phyloP scores from a whole-genome alignment of 2,797 vertebrate genomes.

The Poeciliopsis gracilis region DNA sequence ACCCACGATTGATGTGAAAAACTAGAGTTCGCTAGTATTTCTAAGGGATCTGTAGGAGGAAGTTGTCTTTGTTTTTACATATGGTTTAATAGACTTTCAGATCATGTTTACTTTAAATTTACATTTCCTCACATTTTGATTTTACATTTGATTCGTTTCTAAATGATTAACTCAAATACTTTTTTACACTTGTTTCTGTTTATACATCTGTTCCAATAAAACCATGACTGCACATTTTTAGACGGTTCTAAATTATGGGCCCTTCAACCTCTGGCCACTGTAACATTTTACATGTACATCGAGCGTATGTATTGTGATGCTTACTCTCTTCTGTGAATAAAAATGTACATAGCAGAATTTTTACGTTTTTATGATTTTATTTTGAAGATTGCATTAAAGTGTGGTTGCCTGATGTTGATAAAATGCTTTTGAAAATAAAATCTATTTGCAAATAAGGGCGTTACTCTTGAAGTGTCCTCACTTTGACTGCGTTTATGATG shows the following conservation, averaged over 20 bases:
- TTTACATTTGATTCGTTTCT: not conserved
- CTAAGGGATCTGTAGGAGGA: not conserved
- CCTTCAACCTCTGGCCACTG: conserved; percentile 59
- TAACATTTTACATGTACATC: conserved; percentile 79
- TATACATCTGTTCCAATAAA: conserved; percentile 12
- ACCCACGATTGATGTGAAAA: conserved; percentile 9
- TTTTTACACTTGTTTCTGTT: not conserved
- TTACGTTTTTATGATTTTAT: conserved; percentile 46
- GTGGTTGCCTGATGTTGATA: conserved; percentile 46
- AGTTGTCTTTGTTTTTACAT: conserved; percentile 2
- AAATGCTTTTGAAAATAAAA: conserved; percentile 74
- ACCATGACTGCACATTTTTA: conserved; percentile 35
- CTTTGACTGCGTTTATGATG: not conserved
- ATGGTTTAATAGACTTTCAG: conserved; percentile 2
- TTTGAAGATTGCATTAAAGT: conserved; percentile 68
- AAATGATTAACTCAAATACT: not conserved
- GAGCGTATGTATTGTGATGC: conserved; percentile 68
- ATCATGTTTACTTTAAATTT: conserved; percentile 34
- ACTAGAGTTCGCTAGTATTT: conserved; percentile 8
- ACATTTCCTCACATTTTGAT: not conserved
- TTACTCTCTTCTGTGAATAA: conserved; percentile 69
- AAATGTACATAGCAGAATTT: conserved; percentile 74
- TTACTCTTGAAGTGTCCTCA: not conserved
- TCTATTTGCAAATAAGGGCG: conserved; percentile 59
- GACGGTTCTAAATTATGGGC: conserved; percentile 72